Percentiles rank a stretch among this genome's conserved stretches.
Conservation (phyloP, 2,113 vertebrate genomes). For the Chrysochloris asiatica region DNA sequence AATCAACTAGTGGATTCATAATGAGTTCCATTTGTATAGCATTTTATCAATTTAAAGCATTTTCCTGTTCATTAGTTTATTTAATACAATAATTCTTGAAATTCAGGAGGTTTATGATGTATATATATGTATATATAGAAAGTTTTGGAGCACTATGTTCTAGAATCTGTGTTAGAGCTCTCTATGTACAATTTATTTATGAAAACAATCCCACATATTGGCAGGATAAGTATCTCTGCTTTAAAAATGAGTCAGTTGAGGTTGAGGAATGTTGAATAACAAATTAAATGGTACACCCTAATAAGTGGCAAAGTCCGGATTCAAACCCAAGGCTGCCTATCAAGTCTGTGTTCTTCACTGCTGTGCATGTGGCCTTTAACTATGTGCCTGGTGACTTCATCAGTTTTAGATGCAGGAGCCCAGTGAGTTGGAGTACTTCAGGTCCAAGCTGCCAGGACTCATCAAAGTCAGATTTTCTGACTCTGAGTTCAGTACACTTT, state of each 20-base stretch:
- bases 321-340: background rate
- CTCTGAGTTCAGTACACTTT: slow-evolving; percentile 61
- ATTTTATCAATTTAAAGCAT: background rate
- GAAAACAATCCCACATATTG: background rate
- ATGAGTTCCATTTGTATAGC: background rate
- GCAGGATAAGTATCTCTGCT: background rate
- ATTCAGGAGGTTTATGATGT: background rate
- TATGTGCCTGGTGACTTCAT: background rate
- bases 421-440: background rate
- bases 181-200: background rate
- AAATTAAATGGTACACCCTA: background rate
- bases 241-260: slow-evolving; percentile 29
- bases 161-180: background rate
- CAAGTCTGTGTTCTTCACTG: background rate
- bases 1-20: background rate
- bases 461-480: slow-evolving; percentile 78
- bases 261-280: background rate
- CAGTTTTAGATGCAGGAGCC: background rate
- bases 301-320: background rate
- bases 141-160: background rate
- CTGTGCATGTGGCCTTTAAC: background rate
- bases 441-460: slow-evolving; percentile 51
- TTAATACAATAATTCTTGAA: background rate
- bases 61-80: background rate
- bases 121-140: background rate